A percentile compares a stretch with the other conserved stretches of the same genome.
These are phyloP conservation scores for Parazoanthus darwini DNA, from an alignment of 92 coral and sea anemone species.

Conservation along the genomic window DNA sequence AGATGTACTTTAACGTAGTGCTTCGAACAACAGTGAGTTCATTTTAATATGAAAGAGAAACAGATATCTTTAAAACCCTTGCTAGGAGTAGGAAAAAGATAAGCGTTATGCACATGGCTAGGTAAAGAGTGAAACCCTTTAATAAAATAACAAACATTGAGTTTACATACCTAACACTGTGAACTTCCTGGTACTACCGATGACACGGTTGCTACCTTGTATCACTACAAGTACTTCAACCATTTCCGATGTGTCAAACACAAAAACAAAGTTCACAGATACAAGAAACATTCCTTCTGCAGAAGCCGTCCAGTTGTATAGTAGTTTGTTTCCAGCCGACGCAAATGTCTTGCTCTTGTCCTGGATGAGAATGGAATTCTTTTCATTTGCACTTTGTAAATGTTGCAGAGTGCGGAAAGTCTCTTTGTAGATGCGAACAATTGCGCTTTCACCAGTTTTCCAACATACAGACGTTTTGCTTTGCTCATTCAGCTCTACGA, in stretches of 20 bases:
- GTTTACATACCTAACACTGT: not conserved
- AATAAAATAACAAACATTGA: not conserved
- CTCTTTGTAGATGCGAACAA: not conserved
- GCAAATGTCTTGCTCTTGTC: not conserved
- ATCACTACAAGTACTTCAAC: not conserved
- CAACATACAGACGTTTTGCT: not conserved
- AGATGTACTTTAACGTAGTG: too few species aligned
- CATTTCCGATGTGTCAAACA: not conserved
- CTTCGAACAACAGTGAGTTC: too few species aligned
- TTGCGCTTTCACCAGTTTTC: not conserved
- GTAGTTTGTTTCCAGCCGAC: not conserved
- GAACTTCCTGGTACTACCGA: not conserved
- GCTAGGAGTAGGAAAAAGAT: too few species aligned
- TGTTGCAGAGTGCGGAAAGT: constrained; percentile 21
- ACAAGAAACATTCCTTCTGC: not conserved
- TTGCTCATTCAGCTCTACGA: not conserved
- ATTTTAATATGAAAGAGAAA: too few species aligned
- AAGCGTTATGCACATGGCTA: not conserved
- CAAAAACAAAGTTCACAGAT: not conserved
- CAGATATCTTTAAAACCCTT: too few species aligned
- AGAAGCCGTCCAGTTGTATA: not conserved
- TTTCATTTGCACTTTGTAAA: not conserved
- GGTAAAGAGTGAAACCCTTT: not conserved
- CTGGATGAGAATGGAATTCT: not conserved
- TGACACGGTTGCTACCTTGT: not conserved